Conservation (phyloP, 1,140 invertebrate species). For the Capitella teleta region DNA sequence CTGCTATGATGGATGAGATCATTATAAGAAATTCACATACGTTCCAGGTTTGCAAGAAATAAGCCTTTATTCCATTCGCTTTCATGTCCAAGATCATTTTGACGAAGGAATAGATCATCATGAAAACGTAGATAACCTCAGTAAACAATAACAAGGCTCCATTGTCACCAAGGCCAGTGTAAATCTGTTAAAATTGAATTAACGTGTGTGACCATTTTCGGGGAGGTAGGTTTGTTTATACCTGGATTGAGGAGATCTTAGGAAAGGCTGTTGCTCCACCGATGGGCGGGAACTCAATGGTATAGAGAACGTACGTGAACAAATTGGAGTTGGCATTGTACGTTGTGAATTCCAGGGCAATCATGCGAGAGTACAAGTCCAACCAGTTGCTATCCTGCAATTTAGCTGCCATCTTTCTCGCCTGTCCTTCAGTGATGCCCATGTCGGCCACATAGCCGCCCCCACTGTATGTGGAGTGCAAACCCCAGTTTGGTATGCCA, state of each 20-base stretch:
- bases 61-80: constrained; percentile 19
- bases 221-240: not conserved
- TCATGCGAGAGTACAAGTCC: constrained; percentile 46
- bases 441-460: constrained; percentile 24
- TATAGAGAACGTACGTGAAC: constrained; percentile 20
- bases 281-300: constrained; percentile 9
- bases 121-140: constrained; percentile 19
- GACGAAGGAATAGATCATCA: constrained; percentile 46
- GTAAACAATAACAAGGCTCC: not conserved
- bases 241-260: constrained; percentile 1
- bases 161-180: not conserved
- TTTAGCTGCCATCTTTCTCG: not conserved
- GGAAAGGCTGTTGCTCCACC: constrained; percentile 5
- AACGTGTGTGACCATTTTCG: not conserved
- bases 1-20: constrained; percentile 32
- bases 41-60: constrained; percentile 43
- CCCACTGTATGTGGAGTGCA: constrained; percentile 19
- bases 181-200: not conserved
- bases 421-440: constrained; percentile 7
- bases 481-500: constrained; percentile 17
- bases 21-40: constrained; percentile 40
- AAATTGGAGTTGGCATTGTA: constrained; percentile 43
- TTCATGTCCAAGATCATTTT: constrained; percentile 29
- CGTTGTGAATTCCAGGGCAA: constrained; percentile 50
- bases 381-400: constrained; percentile 26